Evolutionary conservation across 1,140 invertebrate species (phyloP).

Genomic region (Drosophila azteca): DNA sequence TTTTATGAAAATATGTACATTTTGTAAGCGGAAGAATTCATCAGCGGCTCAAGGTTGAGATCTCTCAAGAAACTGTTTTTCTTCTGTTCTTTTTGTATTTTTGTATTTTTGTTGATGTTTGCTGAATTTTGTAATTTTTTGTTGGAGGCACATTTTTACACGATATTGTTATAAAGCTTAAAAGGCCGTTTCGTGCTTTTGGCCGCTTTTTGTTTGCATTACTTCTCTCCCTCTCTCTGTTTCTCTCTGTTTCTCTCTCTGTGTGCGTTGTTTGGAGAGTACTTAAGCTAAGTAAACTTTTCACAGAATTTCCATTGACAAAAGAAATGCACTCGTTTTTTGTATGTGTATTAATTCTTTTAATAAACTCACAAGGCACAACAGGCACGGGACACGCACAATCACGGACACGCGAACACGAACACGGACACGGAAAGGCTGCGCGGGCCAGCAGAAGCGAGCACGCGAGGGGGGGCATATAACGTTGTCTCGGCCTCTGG

Average conservation of each 20-base stretch:
- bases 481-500: slow-evolving; percentile 36
- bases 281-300: slow-evolving; percentile 52
- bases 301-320: slow-evolving; percentile 47
- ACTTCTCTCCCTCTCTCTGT: slow-evolving; percentile 24
- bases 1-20: slow-evolving; percentile 14
- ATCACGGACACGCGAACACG: slow-evolving; percentile 19
- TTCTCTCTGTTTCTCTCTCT: slow-evolving; percentile 8
- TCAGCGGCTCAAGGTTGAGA: slow-evolving; percentile 51
- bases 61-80: slow-evolving; percentile 4
- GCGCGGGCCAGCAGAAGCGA: slow-evolving; percentile 9
- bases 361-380: slow-evolving; percentile 43
- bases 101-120: slow-evolving; percentile 67
- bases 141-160: slow-evolving; percentile 66
- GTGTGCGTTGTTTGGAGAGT: slow-evolving; percentile 19
- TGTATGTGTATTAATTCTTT: slow-evolving; percentile 22
- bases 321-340: slow-evolving; percentile 34
- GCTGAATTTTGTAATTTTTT: slow-evolving; percentile 71
- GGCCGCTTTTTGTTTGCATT: slow-evolving; percentile 41
- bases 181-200: slow-evolving; percentile 65
- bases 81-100: slow-evolving; percentile 34
- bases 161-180: slow-evolving; percentile 47
- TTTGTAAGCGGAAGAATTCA: slow-evolving; percentile 64
- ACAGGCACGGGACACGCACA: slow-evolving; percentile 24
- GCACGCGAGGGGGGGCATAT: slow-evolving; percentile 37
- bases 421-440: slow-evolving; percentile 57